These are phyloP conservation scores for Drosophila setosimentum DNA, from an alignment of 2,888 invertebrate species.

Conservation along the genomic window DNA sequence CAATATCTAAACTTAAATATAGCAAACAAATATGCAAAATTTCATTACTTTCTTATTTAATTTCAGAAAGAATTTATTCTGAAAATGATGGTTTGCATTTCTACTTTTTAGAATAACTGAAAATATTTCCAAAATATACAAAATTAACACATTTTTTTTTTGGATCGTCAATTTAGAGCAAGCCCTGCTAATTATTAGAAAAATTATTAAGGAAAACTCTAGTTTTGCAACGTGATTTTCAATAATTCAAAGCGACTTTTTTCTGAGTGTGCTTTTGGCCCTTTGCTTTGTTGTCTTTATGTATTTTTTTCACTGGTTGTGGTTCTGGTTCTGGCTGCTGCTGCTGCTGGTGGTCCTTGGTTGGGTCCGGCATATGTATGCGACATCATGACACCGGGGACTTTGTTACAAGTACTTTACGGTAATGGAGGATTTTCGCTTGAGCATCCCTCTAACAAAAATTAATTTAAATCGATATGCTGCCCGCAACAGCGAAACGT, in stretches of 20 bases:
- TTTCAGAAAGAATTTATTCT: background rate
- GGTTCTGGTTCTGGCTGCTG: conserved; percentile 25
- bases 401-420: conserved; percentile 85
- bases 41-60: background rate
- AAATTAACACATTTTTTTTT: background rate
- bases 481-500: conserved; percentile 66
- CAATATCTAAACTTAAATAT: background rate
- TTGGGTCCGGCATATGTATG: conserved; percentile 66
- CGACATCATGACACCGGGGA: conserved; percentile 78
- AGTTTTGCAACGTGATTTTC: background rate
- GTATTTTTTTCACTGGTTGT: conserved; percentile 26
- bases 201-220: background rate
- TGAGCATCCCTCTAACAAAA: conserved; percentile 85
- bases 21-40: background rate
- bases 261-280: conserved; percentile 19
- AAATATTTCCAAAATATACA: background rate
- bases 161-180: background rate
- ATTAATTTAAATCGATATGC: conserved; percentile 85
- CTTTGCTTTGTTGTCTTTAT: conserved; percentile 33
- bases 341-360: conserved; percentile 20
- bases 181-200: background rate
- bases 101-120: background rate
- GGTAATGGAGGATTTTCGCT: conserved; percentile 85
- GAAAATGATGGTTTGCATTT: background rate
- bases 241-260: background rate